Evolutionary conservation across 2,113 vertebrate species (phyloP), one percentile per base, ranked within the genome.

Genomic region (Zosterops japonicus): DNA sequence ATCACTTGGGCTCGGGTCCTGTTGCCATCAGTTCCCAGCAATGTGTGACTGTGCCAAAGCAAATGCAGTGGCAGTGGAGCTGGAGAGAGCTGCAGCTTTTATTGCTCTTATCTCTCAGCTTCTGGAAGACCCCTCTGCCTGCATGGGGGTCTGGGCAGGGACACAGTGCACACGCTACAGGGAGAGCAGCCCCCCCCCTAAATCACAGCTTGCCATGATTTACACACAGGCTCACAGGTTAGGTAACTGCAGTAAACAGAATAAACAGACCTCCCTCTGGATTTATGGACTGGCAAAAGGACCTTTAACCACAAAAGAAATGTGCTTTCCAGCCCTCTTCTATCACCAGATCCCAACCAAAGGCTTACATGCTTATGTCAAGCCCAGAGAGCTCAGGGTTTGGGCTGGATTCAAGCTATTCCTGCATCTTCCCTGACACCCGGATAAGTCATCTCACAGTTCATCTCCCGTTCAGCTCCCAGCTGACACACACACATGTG

Each of bases 171-270:
- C 90, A 95, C 53, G 55, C 92, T 93, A 52, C 24, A 47, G 78
- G 82, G 79, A 87, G 94, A 88, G 75, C 81, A 69, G 78, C 86
- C 94, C 81, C 87, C 89, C 61, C 94, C 52, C 93, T 97, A 97
- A 98, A 98, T 98, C 97, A 97, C 24, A 3, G 55, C 86, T 72
- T 27, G 41, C 88, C 76, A 6, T 97, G 97, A 98, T 98, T 98
- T 98, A 98, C 95, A 55, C 25, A 9, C 74, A 95, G 95, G 95
- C 96, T 95, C 94, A 93, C 61, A 50, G 96, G 95, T 96, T 97
- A 96, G 83, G 97, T 97, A 98, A 98, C 97, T 97, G 94, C 95
- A 96, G 97, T 98, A 98, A 98, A 98, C 97, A 98, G 97, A 97
- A 97, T 96, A 97, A 97, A 97, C 97, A 96, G 95, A 95, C 94